Evolutionary conservation across 2,113 vertebrate species (phyloP).

Genomic region (Formicarius rufipectus): DNA sequence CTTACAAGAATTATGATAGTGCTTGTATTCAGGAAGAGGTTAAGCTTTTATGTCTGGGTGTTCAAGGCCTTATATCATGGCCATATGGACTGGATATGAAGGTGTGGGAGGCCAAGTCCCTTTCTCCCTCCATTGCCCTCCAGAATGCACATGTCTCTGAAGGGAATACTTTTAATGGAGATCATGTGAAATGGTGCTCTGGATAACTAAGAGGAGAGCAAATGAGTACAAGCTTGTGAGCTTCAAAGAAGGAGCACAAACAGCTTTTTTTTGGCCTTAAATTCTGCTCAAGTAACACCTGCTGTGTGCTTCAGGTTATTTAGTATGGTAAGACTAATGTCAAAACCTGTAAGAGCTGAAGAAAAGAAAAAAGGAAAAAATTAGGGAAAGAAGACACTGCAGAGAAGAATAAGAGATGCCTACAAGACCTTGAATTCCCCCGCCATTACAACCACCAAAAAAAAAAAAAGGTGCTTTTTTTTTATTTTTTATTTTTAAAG

Average conservation of each 20-base stretch:
- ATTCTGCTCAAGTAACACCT: not conserved
- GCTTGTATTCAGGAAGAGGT: not conserved
- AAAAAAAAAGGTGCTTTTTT: not conserved
- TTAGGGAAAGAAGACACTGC: rapidly evolving
- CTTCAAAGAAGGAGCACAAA: not conserved
- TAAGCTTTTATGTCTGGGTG: not conserved
- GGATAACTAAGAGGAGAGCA: not conserved
- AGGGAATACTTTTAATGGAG: not conserved
- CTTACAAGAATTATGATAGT: not conserved
- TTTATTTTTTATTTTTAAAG: not conserved
- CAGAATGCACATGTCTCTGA: not conserved
- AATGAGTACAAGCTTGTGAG: not conserved
- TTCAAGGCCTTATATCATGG: not conserved
- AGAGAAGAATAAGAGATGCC: not conserved
- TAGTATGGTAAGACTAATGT: not conserved
- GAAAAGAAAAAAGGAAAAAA: not conserved
- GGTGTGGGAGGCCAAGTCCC: not conserved
- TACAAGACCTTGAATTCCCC: not conserved
- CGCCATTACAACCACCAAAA: not conserved
- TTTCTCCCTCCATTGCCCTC: not conserved
- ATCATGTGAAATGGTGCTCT: not conserved
- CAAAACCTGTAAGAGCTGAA: not conserved
- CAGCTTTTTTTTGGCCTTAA: not conserved
- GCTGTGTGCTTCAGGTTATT: not conserved
- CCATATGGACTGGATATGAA: not conserved